A percentile compares a stretch with the other conserved stretches of the same genome.
These are phyloP conservation scores for Sebastes hubbsi DNA, from an alignment of 2,797 vertebrate species.

Conservation along the genomic window DNA sequence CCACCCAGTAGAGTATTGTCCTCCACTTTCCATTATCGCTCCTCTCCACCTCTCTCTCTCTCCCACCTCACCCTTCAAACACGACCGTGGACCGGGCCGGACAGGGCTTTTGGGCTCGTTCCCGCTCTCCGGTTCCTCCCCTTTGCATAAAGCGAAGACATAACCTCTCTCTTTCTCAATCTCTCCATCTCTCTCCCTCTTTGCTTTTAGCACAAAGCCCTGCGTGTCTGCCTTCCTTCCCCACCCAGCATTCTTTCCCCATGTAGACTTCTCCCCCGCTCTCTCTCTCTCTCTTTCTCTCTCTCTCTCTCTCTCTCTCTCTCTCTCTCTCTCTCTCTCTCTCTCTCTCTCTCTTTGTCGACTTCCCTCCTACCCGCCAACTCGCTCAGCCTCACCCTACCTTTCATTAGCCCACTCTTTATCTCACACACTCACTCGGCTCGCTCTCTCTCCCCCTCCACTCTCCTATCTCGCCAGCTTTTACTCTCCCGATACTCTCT, in stretches of 20 bases:
- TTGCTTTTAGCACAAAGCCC: constrained; percentile 88
- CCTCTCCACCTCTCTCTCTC: constrained; percentile 38
- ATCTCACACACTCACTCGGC: constrained; percentile 71
- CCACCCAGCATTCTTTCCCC: constrained; percentile 92
- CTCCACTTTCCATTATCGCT: constrained; percentile 67
- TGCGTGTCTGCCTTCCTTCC: constrained; percentile 88
- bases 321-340: constrained; percentile 65
- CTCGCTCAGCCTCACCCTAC: constrained; percentile 77
- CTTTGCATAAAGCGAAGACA: constrained; percentile 55
- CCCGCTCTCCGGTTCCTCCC: constrained; percentile 59
- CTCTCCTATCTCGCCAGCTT: constrained; percentile 64
- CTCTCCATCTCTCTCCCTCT: constrained; percentile 71
- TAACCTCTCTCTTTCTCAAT: constrained; percentile 57
- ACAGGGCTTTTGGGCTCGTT: constrained; percentile 48
- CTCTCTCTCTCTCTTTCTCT: constrained; percentile 65
- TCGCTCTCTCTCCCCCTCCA: constrained; percentile 61
- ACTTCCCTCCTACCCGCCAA: constrained; percentile 77
- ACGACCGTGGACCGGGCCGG: constrained; percentile 40
- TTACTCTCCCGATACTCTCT: constrained; percentile 43
- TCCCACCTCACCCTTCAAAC: constrained; percentile 57
- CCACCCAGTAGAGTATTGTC: constrained; percentile 57
- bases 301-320: constrained; percentile 14
- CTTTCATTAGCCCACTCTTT: constrained; percentile 81
- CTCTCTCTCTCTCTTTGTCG: constrained; percentile 35
- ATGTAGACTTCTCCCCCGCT: constrained; percentile 79